Conservation (phyloP, 2,888 invertebrate genomes). For the Cantharis flavilabris region DNA sequence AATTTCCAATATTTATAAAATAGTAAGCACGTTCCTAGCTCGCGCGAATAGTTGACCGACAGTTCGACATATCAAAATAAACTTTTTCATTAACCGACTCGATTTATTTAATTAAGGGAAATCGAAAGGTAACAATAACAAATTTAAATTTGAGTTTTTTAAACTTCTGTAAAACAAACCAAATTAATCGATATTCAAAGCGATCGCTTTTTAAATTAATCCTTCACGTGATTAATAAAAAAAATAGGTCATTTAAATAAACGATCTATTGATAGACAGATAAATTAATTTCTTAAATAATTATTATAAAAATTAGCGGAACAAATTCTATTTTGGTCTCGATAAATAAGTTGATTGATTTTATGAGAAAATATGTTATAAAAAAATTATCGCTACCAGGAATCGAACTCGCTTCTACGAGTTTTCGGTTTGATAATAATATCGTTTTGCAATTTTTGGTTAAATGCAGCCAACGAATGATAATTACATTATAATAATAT, state of each 20-base stretch:
- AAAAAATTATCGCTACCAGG: background rate
- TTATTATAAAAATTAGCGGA: background rate
- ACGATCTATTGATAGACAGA: background rate
- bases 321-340: background rate
- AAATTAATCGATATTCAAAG: background rate
- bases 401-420: background rate
- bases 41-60: background rate
- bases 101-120: background rate
- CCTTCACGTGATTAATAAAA: background rate
- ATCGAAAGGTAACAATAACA: background rate
- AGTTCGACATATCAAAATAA: conserved; percentile 7
- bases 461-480: too few species aligned
- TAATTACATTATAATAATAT: too few species aligned
- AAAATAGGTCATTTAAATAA: background rate
- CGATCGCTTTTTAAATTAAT: background rate
- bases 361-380: background rate
- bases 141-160: background rate
- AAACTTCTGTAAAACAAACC: background rate
- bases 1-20: background rate
- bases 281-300: background rate
- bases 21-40: background rate
- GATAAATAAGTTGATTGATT: background rate
- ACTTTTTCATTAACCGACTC: background rate
- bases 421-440: too few species aligned
- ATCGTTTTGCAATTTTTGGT: too few species aligned